phyloP scores from a whole-genome alignment of 2,797 vertebrate species.

The Rhynchonycteris naso region DNA sequence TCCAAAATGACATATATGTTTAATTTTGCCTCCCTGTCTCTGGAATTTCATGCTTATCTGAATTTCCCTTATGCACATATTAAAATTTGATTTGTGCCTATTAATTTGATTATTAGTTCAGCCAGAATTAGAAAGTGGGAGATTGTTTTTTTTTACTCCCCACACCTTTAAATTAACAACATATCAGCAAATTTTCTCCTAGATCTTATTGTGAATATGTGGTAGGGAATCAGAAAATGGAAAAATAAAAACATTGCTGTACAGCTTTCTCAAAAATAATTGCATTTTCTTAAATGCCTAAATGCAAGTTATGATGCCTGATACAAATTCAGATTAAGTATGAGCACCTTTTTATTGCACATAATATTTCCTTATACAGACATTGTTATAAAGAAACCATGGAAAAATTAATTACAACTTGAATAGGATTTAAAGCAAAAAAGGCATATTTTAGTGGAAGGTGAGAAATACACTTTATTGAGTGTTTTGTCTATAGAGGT shows the following conservation, averaged over 20 bases:
- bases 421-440: not conserved
- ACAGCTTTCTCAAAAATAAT: not conserved
- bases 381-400: not conserved
- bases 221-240: not conserved
- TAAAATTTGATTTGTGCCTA: not conserved
- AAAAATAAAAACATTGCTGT: not conserved
- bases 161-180: not conserved
- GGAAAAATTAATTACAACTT: not conserved
- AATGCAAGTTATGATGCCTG: not conserved
- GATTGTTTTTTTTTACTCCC: not conserved
- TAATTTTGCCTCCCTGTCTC: not conserved
- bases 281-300: not conserved
- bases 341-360: not conserved
- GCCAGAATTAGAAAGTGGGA: not conserved
- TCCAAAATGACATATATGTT: not conserved
- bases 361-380: not conserved
- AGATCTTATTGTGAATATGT: not conserved
- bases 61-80: not conserved
- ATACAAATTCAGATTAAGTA: not conserved
- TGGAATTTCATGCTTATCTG: not conserved
- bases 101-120: not conserved
- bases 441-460: not conserved
- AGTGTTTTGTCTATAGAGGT: conserved; percentile 52
- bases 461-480: conserved; percentile 26
- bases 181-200: not conserved